These are phyloP conservation scores for Alosa sapidissima DNA, from an alignment of 2,797 vertebrate species.

Conservation along the genomic window DNA sequence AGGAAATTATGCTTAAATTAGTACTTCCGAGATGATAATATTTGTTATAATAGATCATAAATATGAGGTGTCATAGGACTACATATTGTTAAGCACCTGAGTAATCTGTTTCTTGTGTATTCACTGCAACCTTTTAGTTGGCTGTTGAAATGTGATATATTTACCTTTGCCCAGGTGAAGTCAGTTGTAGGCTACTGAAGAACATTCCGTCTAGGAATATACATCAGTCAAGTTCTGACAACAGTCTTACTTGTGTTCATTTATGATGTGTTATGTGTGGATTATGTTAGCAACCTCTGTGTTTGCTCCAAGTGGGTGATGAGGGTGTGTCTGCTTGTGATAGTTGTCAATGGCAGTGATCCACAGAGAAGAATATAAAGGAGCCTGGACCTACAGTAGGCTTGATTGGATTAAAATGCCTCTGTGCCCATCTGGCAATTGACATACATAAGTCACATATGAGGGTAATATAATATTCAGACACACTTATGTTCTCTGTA, in stretches of 20 bases:
- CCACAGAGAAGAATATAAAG: neutral
- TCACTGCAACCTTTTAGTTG: neutral
- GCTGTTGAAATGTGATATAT: neutral
- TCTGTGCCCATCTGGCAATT: neutral
- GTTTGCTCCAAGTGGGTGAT: neutral
- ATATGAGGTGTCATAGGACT: neutral
- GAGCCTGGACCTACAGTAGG: neutral
- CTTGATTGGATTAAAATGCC: neutral
- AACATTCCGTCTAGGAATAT: neutral
- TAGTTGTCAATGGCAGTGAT: neutral
- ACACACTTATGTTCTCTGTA: neutral
- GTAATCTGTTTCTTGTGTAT: neutral
- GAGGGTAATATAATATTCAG: constrained; percentile 1
- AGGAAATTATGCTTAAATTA: neutral
- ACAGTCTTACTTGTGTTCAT: neutral
- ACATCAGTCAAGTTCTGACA: neutral
- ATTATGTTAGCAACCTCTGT: neutral
- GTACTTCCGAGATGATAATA: neutral
- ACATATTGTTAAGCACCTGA: neutral
- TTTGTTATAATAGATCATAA: neutral
- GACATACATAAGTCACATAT: neutral
- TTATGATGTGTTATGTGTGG: neutral
- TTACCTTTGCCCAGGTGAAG: neutral
- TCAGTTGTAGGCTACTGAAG: neutral
- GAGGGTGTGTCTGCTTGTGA: neutral